Base-by-base conservation (phyloP, 2,888 invertebrate genomes). In the Drosophila multiciliata region DNA sequence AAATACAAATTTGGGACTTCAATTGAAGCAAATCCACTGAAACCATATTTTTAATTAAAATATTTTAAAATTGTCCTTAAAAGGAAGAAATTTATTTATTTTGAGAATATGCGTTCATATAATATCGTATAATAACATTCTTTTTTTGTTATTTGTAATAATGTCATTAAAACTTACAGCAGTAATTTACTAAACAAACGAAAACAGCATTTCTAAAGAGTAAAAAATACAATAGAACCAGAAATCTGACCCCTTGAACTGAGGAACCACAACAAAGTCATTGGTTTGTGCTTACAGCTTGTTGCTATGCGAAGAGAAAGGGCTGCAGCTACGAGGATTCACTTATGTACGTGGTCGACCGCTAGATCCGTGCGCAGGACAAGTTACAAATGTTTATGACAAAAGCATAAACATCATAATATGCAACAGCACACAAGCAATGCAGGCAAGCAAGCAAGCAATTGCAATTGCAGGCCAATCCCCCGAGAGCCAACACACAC, bases 371-470 rank as follows among this genome's bases (percentile, higher is more conserved):
- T 48, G 58, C 23, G 48, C 64, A 67, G 80, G 73, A 82, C 86
- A 82, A 79, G 84, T 73, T 78, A 89, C 89, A 89, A 87, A 89
- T 87, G 89, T 87, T 87, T 89, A 87, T 87, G 87, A 87, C 87
- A 89, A 89, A 84, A 87, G 83, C 87, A 86, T 76, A 29, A 29
- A 29, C 85, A 85, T 87, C 87, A 87, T 85, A 87, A 86, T 83
- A 74, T 80, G 80, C 72, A 66, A 58, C 61, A 66, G 52, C 66
- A 78, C 58, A 79, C 75, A 80, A 80, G 73, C 81, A 75, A 54
- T 74, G 57, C 40, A 42, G 42, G 73, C 81, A 75, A 58, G 55
- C 72, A 26, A 26, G 57, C 40, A 42, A 57, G 73, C 81, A 75
- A 58, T 26, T 26, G 55, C 72, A 26, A 69, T 63, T 69, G 74